Evolutionary conservation across 2,797 vertebrate genomes (phyloP).

Genomic region (Tinamus major): DNA sequence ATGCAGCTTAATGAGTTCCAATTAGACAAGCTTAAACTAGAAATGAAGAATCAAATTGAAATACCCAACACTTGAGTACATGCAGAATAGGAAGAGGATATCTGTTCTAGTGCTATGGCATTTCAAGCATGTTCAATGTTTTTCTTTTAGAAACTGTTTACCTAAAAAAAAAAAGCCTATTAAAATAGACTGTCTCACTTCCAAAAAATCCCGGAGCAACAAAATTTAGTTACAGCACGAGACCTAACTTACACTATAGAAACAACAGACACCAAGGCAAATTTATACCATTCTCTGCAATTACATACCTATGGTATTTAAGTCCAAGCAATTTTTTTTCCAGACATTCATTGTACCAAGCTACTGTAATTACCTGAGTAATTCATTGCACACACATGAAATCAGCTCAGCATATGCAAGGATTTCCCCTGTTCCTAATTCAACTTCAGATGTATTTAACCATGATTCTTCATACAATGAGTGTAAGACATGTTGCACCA

Average conservation of each 20-base stretch:
- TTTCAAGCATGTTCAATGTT: background rate
- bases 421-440: conserved; percentile 43
- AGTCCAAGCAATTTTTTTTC: conserved; percentile 41
- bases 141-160: conserved; percentile 60
- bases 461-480: conserved; percentile 48
- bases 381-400: conserved; percentile 14
- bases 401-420: conserved; percentile 31
- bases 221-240: conserved; percentile 49
- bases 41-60: conserved; percentile 8
- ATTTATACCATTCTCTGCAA: conserved; percentile 35
- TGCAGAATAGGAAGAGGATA: background rate
- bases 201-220: conserved; percentile 52
- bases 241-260: background rate
- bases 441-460: conserved; percentile 46
- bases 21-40: conserved; percentile 30
- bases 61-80: background rate
- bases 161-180: conserved; percentile 11
- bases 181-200: conserved; percentile 37
- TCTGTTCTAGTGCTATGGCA: conserved; percentile 20
- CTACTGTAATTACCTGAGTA: conserved; percentile 69
- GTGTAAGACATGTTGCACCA: conserved; percentile 15
- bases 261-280: conserved; percentile 48
- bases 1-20: background rate
- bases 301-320: conserved; percentile 1
- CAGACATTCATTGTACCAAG: conserved; percentile 45